Evolutionary conservation across 2,113 vertebrate genomes (phyloP).

Genomic region (Alligator sinensis): DNA sequence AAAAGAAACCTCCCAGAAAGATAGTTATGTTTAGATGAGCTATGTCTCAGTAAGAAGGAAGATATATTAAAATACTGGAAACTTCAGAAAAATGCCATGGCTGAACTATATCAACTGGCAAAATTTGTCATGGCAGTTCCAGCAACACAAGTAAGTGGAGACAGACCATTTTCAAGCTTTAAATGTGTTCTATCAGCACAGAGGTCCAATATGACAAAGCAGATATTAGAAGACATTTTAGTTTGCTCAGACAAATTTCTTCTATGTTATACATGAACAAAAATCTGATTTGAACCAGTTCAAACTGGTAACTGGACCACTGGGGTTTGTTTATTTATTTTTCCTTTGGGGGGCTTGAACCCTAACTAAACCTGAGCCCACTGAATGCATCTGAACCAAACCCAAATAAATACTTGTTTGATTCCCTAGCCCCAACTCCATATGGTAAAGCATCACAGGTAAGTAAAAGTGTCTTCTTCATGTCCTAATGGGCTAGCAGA

Average conservation of each 20-base stretch:
- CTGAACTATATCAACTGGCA: background rate
- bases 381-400: background rate
- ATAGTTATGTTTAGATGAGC: background rate
- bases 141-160: background rate
- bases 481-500: too few relatives aligned
- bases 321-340: background rate
- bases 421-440: background rate
- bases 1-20: background rate
- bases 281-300: background rate
- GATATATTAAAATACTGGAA: background rate
- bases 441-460: too few relatives aligned
- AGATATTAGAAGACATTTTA: background rate
- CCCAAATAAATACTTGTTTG: background rate
- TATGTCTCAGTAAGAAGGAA: background rate
- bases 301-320: background rate
- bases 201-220: background rate
- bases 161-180: background rate
- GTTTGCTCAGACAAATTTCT: background rate
- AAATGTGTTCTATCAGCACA: background rate
- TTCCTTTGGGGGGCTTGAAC: background rate
- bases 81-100: background rate
- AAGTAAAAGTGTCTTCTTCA: too few relatives aligned
- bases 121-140: background rate
- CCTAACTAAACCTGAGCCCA: background rate
- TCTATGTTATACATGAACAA: background rate